These are phyloP conservation scores for Liodrosophila aerea DNA, from an alignment of 2,888 invertebrate genomes.

Conservation along the genomic window DNA sequence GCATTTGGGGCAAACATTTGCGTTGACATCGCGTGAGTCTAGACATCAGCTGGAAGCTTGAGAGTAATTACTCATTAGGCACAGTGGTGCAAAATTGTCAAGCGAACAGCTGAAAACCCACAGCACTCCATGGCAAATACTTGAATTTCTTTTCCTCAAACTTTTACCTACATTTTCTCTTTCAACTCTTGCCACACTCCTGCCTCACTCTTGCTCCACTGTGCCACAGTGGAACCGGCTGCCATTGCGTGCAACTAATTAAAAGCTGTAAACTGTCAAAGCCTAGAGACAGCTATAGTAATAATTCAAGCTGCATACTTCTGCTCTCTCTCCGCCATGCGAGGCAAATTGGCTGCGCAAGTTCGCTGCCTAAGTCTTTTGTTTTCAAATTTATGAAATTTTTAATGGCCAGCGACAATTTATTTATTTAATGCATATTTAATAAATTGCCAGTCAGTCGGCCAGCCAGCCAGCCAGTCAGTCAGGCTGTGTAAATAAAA, in stretches of 20 bases:
- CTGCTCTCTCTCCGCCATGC: no score
- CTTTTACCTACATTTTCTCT: neutral
- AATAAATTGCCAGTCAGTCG: slow-evolving; percentile 49
- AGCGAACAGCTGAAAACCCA: neutral
- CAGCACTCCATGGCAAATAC: neutral
- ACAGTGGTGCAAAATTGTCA: slow-evolving; percentile 29
- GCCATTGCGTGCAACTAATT: slow-evolving; percentile 60
- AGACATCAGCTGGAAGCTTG: slow-evolving; percentile 39
- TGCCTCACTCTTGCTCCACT: slow-evolving; percentile 25
- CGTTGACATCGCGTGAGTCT: slow-evolving; percentile 55
- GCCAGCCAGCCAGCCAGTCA: slow-evolving; percentile 1
- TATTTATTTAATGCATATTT: slow-evolving; percentile 60
- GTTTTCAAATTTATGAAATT: slow-evolving; percentile 63
- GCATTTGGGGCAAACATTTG: slow-evolving; percentile 44
- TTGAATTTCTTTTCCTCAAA: neutral
- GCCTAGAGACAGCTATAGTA: slow-evolving; percentile 27
- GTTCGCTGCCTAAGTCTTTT: slow-evolving; percentile 68
- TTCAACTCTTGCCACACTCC: no score
- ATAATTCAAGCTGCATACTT: slow-evolving; percentile 52
- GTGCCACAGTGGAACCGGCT: slow-evolving; percentile 11
- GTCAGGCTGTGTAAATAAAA: slow-evolving; percentile 38
- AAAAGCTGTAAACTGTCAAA: slow-evolving; percentile 61
- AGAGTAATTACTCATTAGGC: slow-evolving; percentile 51
- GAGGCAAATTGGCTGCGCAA: slow-evolving; percentile 49
- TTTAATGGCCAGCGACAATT: slow-evolving; percentile 58